phyloP scores from a whole-genome alignment of 2,113 vertebrate species.

The Pungitius pungitius region DNA sequence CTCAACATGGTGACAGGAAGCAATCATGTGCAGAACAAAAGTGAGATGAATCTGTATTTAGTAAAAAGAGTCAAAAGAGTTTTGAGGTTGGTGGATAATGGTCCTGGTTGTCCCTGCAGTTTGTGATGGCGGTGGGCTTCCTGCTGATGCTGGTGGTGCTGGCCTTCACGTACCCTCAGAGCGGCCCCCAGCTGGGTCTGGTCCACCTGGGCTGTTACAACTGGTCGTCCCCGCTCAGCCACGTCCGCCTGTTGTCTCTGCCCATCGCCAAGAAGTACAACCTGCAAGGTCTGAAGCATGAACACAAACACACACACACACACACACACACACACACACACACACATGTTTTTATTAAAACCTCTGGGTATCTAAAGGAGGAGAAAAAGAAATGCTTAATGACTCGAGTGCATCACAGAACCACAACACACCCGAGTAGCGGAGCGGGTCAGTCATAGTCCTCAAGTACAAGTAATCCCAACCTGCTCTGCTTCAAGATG shows the following conservation, averaged over 20 bases:
- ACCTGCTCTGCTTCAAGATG: no score
- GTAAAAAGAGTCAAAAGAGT: no score
- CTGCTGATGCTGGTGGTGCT: conserved; percentile 86
- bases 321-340: neutral
- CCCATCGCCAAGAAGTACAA: conserved; percentile 96
- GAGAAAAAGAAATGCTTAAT: neutral
- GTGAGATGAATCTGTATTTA: neutral
- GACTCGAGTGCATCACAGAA: no score
- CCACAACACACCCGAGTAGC: no score
- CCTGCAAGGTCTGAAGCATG: conserved; percentile 80
- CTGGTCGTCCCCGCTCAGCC: conserved; percentile 88
- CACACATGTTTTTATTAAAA: neutral
- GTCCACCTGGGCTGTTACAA: conserved; percentile 82
- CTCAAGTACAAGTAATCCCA: no score
- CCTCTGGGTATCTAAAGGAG: neutral
- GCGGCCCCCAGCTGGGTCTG: conserved; percentile 79
- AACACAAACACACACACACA: neutral
- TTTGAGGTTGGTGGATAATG: neutral
- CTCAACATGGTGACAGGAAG: neutral
- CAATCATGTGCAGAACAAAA: neutral
- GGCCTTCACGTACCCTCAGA: conserved; percentile 87
- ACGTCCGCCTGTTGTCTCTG: conserved; percentile 89
- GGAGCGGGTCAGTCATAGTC: no score
- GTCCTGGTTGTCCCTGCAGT: conserved; percentile 71
- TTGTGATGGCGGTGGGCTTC: conserved; percentile 84